Percentiles rank a stretch among this genome's conserved stretches.
These are phyloP conservation scores for Athrips mouffetella DNA, from an alignment of 2,888 invertebrate genomes.

Conservation along the genomic window DNA sequence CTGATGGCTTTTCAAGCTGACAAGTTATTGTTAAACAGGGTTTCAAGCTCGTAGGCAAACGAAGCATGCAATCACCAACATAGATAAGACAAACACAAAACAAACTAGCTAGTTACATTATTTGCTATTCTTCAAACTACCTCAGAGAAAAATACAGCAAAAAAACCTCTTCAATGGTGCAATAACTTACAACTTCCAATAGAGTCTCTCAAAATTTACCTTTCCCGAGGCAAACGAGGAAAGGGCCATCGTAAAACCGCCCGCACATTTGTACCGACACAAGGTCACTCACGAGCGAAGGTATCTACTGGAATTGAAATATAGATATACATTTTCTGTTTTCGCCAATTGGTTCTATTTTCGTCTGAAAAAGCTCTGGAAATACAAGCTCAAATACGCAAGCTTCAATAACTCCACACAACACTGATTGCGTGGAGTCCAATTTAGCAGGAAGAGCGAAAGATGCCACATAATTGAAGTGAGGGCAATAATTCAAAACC, in stretches of 20 bases:
- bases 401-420: no score
- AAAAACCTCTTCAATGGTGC: conserved; percentile 44
- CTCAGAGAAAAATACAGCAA: conserved; percentile 13
- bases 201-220: conserved; percentile 55
- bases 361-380: background rate
- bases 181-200: conserved; percentile 58
- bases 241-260: conserved; percentile 57
- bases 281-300: conserved; percentile 52
- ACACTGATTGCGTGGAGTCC: background rate
- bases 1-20: background rate
- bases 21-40: background rate
- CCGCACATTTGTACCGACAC: conserved; percentile 46
- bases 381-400: no score
- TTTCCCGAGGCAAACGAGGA: conserved; percentile 49
- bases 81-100: background rate
- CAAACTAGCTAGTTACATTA: background rate
- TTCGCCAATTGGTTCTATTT: conserved; percentile 10
- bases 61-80: no score
- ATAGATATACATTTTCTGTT: conserved; percentile 38
- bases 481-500: conserved; percentile 15
- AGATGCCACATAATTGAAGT: conserved; percentile 10
- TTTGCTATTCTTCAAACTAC: conserved; percentile 7
- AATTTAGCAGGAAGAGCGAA: conserved; percentile 4
- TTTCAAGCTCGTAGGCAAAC: background rate
- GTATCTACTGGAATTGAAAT: conserved; percentile 56